Percentiles rank a stretch among this genome's conserved stretches.
Conservation (phyloP, 2,797 vertebrate species). For the Pachyuromys duprasi region DNA sequence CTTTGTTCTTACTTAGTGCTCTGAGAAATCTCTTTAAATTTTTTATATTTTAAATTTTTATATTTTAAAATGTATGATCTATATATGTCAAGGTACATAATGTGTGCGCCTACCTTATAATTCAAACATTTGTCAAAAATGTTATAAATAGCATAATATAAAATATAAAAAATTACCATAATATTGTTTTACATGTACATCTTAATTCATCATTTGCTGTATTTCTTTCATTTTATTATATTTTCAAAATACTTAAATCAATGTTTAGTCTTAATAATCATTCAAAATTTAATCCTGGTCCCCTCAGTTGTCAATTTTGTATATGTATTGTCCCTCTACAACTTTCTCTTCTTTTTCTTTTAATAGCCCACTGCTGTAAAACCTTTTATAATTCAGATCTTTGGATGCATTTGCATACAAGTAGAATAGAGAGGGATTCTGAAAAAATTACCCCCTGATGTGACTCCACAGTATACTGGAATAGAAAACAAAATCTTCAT, state of each 20-base stretch:
- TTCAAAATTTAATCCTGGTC: neutral
- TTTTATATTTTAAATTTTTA: neutral
- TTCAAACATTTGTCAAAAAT: neutral
- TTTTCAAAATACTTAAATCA: neutral
- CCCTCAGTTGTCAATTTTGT: neutral
- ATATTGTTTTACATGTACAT: neutral
- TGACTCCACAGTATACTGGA: neutral
- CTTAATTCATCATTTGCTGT: neutral
- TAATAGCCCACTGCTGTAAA: neutral
- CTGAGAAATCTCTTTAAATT: neutral
- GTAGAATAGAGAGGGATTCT: neutral
- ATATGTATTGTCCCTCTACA: neutral
- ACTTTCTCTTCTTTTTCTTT: neutral
- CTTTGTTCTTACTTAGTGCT: neutral
- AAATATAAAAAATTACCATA: neutral
- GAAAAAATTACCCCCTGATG: neutral
- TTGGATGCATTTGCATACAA: neutral
- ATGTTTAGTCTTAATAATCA: neutral
- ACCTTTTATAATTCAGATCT: neutral
- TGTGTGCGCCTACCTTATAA: neutral
- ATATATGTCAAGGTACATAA: neutral
- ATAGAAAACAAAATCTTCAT: neutral
- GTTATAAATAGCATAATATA: neutral
- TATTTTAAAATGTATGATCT: conserved; percentile 13
- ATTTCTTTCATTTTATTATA: conserved; percentile 8